Conservation (phyloP, 2,797 vertebrate species). For the Acanthurus leucopareius region DNA sequence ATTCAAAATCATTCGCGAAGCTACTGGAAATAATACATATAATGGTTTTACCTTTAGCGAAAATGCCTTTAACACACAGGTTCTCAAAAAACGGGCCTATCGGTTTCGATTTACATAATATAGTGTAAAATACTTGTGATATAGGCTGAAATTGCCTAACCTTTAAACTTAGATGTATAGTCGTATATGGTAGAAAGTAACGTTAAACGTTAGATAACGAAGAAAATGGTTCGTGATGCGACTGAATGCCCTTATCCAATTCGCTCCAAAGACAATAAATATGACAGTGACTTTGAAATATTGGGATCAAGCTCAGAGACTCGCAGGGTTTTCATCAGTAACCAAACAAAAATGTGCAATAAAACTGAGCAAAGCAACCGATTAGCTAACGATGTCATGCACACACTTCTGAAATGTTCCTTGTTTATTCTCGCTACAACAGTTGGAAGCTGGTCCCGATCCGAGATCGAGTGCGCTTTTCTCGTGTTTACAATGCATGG, state of each 20-base stretch:
- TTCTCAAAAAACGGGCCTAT: neutral
- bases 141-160: neutral
- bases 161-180: slow-evolving; percentile 1
- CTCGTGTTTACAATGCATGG: neutral
- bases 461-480: neutral
- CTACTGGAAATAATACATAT: neutral
- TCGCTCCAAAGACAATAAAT: neutral
- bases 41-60: neutral
- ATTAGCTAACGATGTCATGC: neutral
- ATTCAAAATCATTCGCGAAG: neutral
- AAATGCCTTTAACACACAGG: neutral
- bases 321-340: slow-evolving; percentile 18
- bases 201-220: neutral
- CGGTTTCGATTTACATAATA: neutral
- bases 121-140: neutral
- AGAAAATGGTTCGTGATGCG: neutral
- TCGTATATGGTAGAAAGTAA: neutral
- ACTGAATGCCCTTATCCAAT: neutral
- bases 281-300: neutral
- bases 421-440: neutral
- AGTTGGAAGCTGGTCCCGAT: slow-evolving; percentile 1
- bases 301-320: neutral
- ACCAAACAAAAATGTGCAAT: slow-evolving; percentile 39
- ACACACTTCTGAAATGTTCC: slow-evolving; percentile 31
- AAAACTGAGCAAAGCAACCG: neutral